phyloP scores from a whole-genome alignment of 2,113 vertebrate species.

The Siphamia tubifer region DNA sequence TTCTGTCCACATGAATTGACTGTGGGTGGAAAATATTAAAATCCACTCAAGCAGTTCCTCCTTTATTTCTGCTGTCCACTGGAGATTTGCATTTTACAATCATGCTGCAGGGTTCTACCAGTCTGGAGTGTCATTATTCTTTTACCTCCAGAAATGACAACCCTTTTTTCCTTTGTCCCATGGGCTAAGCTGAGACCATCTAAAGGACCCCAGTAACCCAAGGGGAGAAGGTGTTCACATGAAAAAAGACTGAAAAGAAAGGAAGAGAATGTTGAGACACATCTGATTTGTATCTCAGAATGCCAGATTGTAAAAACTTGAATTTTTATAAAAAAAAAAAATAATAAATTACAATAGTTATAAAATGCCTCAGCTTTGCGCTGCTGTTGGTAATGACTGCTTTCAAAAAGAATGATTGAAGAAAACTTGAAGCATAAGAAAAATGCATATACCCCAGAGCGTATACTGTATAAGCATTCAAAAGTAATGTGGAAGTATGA shows the following conservation, averaged over 20 bases:
- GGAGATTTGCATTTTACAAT: background rate
- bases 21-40: background rate
- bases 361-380: background rate
- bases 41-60: background rate
- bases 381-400: background rate
- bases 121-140: slow-evolving; percentile 2
- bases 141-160: background rate
- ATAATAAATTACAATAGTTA: background rate
- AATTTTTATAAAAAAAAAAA: background rate
- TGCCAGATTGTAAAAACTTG: background rate
- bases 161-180: background rate
- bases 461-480: background rate
- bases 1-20: background rate
- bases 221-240: background rate
- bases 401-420: background rate
- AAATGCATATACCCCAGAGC: background rate
- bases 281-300: background rate
- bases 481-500: background rate
- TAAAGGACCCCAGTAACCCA: background rate
- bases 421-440: background rate
- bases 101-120: background rate
- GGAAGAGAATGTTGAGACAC: background rate
- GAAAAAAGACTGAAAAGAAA: background rate
- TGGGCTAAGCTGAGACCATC: background rate
- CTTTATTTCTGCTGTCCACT: background rate